Evolutionary conservation across 2,113 vertebrate genomes (phyloP), one percentile per base, ranked within the genome.

Genomic region (Calcarius ornatus): DNA sequence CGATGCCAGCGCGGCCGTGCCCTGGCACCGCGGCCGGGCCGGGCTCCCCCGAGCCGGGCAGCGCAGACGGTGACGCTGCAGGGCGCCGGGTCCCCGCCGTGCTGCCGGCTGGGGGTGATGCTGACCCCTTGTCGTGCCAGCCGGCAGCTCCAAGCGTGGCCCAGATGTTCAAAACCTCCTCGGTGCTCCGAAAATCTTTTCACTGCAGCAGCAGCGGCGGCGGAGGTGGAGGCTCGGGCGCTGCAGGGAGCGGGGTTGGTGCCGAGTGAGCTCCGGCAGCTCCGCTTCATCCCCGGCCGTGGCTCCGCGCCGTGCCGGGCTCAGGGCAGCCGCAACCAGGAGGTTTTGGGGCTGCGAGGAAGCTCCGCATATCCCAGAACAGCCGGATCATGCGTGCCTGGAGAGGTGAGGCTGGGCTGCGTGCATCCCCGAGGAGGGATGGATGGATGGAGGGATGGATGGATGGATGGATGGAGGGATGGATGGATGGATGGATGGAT

Each of bases 201-300:
- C 90, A 86, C 93, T 95, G 96, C 94, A 95, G 94, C 94, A 92
- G 92, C 64, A 1, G 69, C 81, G 1, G 78, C 42, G 2, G 60
- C 50, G 5, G 48, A 27, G 5, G 70, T 18, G 45, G 51, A 43
- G 40, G 77, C 77, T 37, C 15, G 57, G 31, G 27, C 59, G 47
- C 96, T 88, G 95, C 95, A 12, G 93, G 93, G 91, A 95, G 80
- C 76, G 8, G 68, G 60, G 93, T 83, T 25, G 86, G 86, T 45
- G 90, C 93, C 37, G 69, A 54, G n/a, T 0, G 64, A 81, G 93
- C 90, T 81, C 37, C 3, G 40, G n/a, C 31, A 14, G 69, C 30
- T 71, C 25, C 2, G 51, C 8, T 24, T 47, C 43, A 42, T 78
- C 78, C 38, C 45, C 10, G 63, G 72, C 81, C 45, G 30, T 15